Conservation (phyloP, 2,888 invertebrate species). For the Automeris io region DNA sequence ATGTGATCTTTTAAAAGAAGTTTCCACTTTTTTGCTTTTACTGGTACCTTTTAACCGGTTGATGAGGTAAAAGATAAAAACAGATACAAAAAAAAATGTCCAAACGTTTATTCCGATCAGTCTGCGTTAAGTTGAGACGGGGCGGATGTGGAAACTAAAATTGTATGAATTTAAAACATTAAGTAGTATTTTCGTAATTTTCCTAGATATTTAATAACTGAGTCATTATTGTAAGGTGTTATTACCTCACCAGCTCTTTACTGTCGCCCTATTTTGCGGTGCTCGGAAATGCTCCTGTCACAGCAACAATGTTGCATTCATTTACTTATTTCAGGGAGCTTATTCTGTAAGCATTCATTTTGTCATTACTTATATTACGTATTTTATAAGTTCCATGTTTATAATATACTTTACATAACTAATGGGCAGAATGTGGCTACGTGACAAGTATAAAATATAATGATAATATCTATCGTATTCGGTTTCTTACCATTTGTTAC, state of each 20-base stretch:
- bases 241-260: conserved; percentile 4
- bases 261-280: conserved; percentile 8
- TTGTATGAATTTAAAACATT: conserved; percentile 8
- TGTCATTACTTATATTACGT: not conserved
- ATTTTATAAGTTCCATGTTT: no score
- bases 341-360: conserved; percentile 3
- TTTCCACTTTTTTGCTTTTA: conserved; percentile 41
- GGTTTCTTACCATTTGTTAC: no score
- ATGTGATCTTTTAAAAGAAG: conserved; percentile 44
- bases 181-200: conserved; percentile 4
- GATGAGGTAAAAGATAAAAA: conserved; percentile 38
- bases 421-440: no score
- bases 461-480: no score
- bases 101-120: conserved; percentile 30
- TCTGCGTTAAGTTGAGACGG: not conserved
- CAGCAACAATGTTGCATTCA: conserved; percentile 13
- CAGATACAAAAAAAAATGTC: conserved; percentile 30
- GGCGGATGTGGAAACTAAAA: conserved; percentile 16
- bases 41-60: conserved; percentile 47
- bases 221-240: conserved; percentile 3
- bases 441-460: no score
- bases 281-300: conserved; percentile 1
- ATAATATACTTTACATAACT: no score
- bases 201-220: conserved; percentile 8
- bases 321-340: conserved; percentile 2